These are phyloP conservation scores for Eospalax fontanierii DNA, from an alignment of 2,797 vertebrate species.

Conservation along the genomic window DNA sequence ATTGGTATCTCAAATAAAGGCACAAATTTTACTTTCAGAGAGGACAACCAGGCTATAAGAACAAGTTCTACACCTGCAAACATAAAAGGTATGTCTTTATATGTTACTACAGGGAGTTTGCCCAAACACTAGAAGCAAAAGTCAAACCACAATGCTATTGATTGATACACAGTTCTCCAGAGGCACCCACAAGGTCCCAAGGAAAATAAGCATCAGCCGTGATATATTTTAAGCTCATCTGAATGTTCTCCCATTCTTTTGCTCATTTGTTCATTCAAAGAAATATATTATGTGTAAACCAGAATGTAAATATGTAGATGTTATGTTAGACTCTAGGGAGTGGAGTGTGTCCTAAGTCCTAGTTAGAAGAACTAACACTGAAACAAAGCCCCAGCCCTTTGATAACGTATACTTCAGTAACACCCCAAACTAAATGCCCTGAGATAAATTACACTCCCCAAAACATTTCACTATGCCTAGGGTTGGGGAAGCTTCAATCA, in stretches of 20 bases:
- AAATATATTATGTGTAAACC: background rate
- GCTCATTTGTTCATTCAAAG: background rate
- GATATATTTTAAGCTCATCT: background rate
- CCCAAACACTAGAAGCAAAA: background rate
- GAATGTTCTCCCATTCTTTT: background rate
- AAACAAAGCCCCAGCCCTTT: background rate
- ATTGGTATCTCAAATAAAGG: slow-evolving; percentile 76
- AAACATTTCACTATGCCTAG: background rate
- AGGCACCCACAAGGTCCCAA: background rate
- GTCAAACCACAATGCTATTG: background rate
- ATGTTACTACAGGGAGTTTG: background rate
- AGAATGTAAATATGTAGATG: background rate
- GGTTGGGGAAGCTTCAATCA: background rate
- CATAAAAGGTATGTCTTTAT: background rate
- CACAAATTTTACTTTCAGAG: slow-evolving; percentile 86
- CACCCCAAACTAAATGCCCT: background rate
- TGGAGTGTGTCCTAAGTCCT: background rate
- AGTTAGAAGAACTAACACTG: background rate
- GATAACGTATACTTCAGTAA: background rate
- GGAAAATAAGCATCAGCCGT: background rate
- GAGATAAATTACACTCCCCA: background rate
- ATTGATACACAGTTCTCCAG: background rate
- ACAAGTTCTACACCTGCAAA: background rate
- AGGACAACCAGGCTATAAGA: background rate
- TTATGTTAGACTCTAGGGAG: background rate